Conservation (phyloP, 2,888 invertebrate genomes). For the Caenorhabditis sp. region DNA sequence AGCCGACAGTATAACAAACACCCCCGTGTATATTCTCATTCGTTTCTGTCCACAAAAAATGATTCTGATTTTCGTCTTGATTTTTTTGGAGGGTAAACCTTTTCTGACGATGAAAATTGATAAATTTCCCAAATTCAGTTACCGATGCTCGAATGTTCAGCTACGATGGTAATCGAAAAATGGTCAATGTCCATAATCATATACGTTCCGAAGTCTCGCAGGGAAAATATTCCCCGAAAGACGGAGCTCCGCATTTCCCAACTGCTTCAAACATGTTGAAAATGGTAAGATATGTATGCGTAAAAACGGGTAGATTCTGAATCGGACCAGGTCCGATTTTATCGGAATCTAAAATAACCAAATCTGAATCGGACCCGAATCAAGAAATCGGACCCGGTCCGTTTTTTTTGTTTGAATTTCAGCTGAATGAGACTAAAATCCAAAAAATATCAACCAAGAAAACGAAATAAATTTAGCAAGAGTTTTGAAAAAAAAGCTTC, state of each 20-base stretch:
- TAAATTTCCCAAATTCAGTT: background rate
- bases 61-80: background rate
- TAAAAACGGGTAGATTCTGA: too few species aligned
- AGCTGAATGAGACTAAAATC: too few species aligned
- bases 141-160: background rate
- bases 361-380: too few species aligned
- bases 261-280: background rate
- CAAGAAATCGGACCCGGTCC: too few species aligned
- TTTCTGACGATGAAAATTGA: background rate
- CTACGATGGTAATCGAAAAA: background rate
- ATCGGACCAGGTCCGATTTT: too few species aligned
- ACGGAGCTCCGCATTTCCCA: background rate
- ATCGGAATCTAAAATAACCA: too few species aligned
- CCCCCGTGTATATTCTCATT: too few species aligned
- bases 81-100: background rate
- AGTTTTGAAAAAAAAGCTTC: too few species aligned
- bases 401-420: too few species aligned
- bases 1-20: background rate
- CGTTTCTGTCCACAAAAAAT: too few species aligned
- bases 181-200: background rate
- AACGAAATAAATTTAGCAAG: too few species aligned
- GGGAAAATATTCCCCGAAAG: background rate
- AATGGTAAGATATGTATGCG: background rate
- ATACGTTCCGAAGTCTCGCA: background rate
- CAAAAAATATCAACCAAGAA: too few species aligned